phyloP scores from a whole-genome alignment of 2,888 invertebrate species.

The Erebia palarica region DNA sequence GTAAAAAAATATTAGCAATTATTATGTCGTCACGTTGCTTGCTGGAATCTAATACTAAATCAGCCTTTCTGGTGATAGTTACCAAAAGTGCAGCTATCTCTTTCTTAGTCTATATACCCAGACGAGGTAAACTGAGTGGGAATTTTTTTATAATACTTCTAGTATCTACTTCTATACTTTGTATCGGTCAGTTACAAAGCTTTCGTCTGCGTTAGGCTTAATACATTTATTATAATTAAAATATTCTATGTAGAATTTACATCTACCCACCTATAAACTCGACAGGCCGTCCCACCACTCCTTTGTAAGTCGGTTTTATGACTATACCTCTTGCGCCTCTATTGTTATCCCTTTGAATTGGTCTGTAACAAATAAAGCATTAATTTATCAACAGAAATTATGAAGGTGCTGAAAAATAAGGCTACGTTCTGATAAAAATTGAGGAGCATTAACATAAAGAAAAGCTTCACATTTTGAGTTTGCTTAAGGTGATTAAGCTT shows the following conservation, averaged over 20 bases:
- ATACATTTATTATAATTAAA: neutral
- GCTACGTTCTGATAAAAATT: neutral
- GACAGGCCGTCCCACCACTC: conserved; percentile 94
- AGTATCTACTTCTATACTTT: no score
- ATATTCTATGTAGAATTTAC: neutral
- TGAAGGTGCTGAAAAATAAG: conserved; percentile 10
- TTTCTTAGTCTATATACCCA: no score
- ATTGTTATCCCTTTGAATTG: conserved; percentile 82
- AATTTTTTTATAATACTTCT: no score
- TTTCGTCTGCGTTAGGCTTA: no score
- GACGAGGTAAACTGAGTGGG: no score
- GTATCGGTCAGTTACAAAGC: no score
- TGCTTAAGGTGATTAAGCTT: no score
- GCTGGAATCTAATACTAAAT: no score
- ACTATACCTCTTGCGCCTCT: conserved; percentile 93
- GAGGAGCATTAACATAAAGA: neutral
- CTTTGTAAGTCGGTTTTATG: conserved; percentile 88
- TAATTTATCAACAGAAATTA: conserved; percentile 20
- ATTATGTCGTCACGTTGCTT: no score
- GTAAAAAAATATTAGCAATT: no score
- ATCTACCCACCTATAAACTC: conserved; percentile 93
- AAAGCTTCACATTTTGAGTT: neutral
- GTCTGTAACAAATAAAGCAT: conserved; percentile 61
- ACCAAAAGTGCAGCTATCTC: no score
- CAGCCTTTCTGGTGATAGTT: no score